Evolutionary conservation across 2,113 vertebrate genomes (phyloP).

Genomic region (human (Homo sapiens)): GRCh38 chr3:193996001-193996500

Average conservation of each 20-base stretch:
- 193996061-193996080: neutral
- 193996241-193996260: neutral
- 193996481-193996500: neutral
- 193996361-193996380: neutral
- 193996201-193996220: neutral
- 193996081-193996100: neutral
- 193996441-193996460: neutral
- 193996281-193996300: neutral
- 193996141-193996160: neutral
- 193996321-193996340: neutral
- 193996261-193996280: neutral
- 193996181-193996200: accelerated
- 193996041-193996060: neutral
- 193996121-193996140: no score
- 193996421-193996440: neutral
- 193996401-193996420: neutral
- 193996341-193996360: neutral
- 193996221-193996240: neutral
- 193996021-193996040: neutral
- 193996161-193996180: neutral
- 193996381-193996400: neutral
- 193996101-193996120: neutral
- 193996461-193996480: neutral
- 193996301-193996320: neutral
- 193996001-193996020: neutral